phyloP scores from a whole-genome alignment of 2,888 invertebrate species.

The Colletes collaris region DNA sequence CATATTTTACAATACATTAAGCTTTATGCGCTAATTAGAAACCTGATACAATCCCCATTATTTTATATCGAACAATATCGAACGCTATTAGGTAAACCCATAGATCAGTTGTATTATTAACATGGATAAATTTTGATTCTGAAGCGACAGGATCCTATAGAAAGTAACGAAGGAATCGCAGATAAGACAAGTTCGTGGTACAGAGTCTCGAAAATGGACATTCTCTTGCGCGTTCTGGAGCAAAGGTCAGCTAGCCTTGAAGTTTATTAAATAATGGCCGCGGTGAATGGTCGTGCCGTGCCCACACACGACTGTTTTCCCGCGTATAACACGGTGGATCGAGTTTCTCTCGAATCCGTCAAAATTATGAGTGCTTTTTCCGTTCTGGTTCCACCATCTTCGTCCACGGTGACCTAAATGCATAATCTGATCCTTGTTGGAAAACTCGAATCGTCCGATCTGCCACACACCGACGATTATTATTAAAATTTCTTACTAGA shows the following conservation, averaged over 20 bases:
- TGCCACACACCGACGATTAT: no score
- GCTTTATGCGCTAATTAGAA: no score
- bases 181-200: conserved; percentile 39
- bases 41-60: no score
- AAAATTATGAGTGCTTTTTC: background rate
- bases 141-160: background rate
- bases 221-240: conserved; percentile 17
- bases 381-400: background rate
- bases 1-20: no score
- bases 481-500: no score
- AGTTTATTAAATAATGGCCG: conserved; percentile 64
- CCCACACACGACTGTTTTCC: conserved; percentile 24
- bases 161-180: conserved; percentile 37
- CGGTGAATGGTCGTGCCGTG: conserved; percentile 29
- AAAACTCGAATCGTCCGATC: background rate
- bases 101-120: no score
- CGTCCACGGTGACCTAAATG: background rate
- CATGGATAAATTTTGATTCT: no score
- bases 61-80: no score
- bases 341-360: conserved; percentile 4
- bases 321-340: conserved; percentile 6
- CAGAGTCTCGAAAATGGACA: conserved; percentile 31
- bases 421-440: background rate
- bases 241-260: conserved; percentile 56
- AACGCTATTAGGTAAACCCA: no score